A percentile compares a stretch with the other conserved stretches of the same genome.
Conservation (phyloP, 2,888 invertebrate genomes). For the Macrophya annulata region DNA sequence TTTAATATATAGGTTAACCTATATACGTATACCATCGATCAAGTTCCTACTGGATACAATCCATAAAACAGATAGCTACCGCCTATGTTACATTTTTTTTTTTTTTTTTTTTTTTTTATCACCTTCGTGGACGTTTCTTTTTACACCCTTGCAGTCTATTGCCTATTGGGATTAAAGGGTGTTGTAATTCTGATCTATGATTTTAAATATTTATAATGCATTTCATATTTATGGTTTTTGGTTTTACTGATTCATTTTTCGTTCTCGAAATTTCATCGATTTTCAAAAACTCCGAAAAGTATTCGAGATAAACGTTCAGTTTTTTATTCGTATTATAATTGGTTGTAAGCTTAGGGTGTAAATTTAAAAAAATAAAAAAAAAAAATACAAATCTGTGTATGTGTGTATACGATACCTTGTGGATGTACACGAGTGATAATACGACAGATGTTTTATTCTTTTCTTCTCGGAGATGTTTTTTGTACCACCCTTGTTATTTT, state of each 20-base stretch:
- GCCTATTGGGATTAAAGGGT: not conserved
- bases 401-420: too few species aligned
- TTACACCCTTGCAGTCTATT: slow-evolving; percentile 1
- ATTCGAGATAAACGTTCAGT: not conserved
- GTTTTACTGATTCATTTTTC: not conserved
- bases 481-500: not conserved
- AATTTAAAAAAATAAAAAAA: not conserved
- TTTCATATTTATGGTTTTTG: not conserved
- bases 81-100: slow-evolving; percentile 20
- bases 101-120: too few species aligned
- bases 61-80: slow-evolving; percentile 35
- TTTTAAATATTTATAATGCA: not conserved
- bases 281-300: not conserved
- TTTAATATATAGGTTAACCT: slow-evolving; percentile 20
- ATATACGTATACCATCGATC: not conserved
- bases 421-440: too few species aligned
- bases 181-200: too few species aligned
- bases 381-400: not conserved
- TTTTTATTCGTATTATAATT: not conserved
- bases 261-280: not conserved
- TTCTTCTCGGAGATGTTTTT: not conserved
- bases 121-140: not conserved
- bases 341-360: not conserved
- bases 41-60: not conserved
- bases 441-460: too few species aligned